A percentile compares a stretch with the other conserved stretches of the same genome.
Conservation (phyloP, 2,797 vertebrate genomes). For the Silurus lanzhouensis region DNA sequence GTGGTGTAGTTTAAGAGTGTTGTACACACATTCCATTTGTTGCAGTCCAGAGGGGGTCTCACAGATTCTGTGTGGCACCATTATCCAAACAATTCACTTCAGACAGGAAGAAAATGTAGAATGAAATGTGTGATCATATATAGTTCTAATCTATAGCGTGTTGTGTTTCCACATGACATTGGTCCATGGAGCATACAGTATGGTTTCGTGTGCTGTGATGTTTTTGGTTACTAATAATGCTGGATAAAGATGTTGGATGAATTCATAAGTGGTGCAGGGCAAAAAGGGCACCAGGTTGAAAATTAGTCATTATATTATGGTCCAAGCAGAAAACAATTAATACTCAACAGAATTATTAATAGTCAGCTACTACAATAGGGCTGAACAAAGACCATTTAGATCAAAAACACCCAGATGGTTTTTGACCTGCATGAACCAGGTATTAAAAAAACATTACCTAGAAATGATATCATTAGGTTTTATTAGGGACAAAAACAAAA, state of each 20-base stretch:
- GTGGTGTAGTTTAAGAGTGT: slow-evolving; percentile 33
- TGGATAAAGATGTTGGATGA: background rate
- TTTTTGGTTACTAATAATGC: slow-evolving; percentile 33
- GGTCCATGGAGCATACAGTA: background rate
- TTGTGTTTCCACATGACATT: background rate
- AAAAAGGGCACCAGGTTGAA: slow-evolving; percentile 23
- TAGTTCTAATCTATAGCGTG: background rate
- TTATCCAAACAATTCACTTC: slow-evolving; percentile 1
- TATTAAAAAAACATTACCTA: background rate
- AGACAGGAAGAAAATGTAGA: background rate
- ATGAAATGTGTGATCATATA: background rate
- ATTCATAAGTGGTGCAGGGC: background rate
- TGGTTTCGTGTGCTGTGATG: background rate
- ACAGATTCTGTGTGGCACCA: slow-evolving; percentile 13
- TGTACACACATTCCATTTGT: slow-evolving; percentile 45
- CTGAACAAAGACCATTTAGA: background rate
- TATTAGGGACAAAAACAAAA: background rate
- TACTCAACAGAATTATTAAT: background rate
- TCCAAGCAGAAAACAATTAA: slow-evolving; percentile 3
- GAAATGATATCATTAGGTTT: background rate
- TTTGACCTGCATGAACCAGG: background rate
- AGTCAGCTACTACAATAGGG: background rate
- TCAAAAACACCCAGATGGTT: background rate
- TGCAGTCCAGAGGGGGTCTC: slow-evolving; percentile 33
- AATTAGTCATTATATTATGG: slow-evolving; percentile 22